Percentiles rank a stretch among this genome's conserved stretches.
These are phyloP conservation scores for Sarcophaga subvicina DNA, from an alignment of 2,888 invertebrate species.

Conservation along the genomic window DNA sequence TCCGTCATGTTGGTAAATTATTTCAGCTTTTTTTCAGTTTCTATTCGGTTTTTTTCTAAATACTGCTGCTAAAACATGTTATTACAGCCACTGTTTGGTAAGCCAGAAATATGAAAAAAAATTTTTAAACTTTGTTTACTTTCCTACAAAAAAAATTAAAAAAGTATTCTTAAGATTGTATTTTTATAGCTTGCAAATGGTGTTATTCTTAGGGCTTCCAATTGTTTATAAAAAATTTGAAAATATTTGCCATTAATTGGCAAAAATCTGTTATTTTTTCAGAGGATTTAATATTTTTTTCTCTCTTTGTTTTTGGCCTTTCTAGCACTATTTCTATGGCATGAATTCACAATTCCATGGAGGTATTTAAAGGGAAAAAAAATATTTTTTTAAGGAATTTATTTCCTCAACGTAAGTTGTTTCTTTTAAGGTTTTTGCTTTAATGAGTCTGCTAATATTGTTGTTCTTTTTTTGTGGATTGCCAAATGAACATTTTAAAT, in stretches of 20 bases:
- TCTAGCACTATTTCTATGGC: no score
- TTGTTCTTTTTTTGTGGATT: constrained; percentile 25
- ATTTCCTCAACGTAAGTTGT: constrained; percentile 9
- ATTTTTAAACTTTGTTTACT: background rate
- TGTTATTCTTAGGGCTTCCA: constrained; percentile 1
- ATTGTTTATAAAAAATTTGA: constrained; percentile 3
- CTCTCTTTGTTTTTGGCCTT: background rate
- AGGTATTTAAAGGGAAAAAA: no score
- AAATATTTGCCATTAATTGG: constrained; percentile 55
- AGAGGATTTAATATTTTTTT: constrained; percentile 4
- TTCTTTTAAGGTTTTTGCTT: constrained; percentile 37
- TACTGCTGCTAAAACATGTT: constrained; percentile 30
- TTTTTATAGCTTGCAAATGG: background rate
- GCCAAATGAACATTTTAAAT: constrained; percentile 29
- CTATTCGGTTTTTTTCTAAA: background rate
- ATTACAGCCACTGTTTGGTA: constrained; percentile 63
- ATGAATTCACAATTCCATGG: background rate
- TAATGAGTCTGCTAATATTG: constrained; percentile 62
- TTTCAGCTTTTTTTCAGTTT: background rate
- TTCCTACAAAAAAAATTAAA: no score
- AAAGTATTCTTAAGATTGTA: background rate
- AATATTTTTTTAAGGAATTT: background rate
- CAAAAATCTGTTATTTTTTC: constrained; percentile 53
- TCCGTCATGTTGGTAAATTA: constrained; percentile 51
- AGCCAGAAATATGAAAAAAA: constrained; percentile 31